A percentile compares a stretch with the other conserved stretches of the same genome.
Evolutionary conservation across 2,888 invertebrate species (phyloP).

Genomic region (Apeira syringaria): DNA sequence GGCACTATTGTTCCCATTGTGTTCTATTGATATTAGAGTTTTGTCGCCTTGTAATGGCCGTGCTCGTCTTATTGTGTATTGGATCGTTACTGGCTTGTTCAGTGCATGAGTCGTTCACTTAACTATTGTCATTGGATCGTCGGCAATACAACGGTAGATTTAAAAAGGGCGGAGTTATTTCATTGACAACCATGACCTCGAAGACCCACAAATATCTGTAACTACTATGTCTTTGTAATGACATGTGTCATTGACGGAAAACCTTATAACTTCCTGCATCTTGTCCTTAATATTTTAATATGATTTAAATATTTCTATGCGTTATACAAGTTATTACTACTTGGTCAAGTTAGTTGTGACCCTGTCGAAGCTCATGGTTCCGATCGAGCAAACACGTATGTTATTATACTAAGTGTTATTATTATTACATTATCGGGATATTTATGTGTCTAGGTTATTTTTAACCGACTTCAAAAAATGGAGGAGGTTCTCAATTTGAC

Average conservation of each 20-base stretch:
- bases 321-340: too few relatives aligned
- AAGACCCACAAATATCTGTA: constrained; percentile 33
- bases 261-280: constrained; percentile 11
- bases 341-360: too few relatives aligned
- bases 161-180: constrained; percentile 71
- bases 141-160: constrained; percentile 50
- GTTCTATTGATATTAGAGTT: constrained; percentile 77
- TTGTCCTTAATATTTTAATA: too few relatives aligned
- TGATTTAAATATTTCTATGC: too few relatives aligned
- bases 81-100: constrained; percentile 48
- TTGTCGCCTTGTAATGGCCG: constrained; percentile 80
- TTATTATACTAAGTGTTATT: too few relatives aligned
- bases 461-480: too few relatives aligned
- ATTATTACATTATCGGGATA: too few relatives aligned
- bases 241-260: constrained; percentile 29
- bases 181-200: constrained; percentile 52
- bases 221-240: constrained; percentile 31
- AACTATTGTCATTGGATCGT: constrained; percentile 50
- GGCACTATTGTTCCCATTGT: constrained; percentile 81
- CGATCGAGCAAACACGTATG: too few relatives aligned
- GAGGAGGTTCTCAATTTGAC: too few relatives aligned
- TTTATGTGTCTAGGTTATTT: too few relatives aligned
- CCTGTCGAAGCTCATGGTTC: too few relatives aligned
- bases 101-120: constrained; percentile 36
- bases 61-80: constrained; percentile 69